Evolutionary conservation across 2,888 invertebrate genomes (phyloP).

Genomic region (Euproctis similis): DNA sequence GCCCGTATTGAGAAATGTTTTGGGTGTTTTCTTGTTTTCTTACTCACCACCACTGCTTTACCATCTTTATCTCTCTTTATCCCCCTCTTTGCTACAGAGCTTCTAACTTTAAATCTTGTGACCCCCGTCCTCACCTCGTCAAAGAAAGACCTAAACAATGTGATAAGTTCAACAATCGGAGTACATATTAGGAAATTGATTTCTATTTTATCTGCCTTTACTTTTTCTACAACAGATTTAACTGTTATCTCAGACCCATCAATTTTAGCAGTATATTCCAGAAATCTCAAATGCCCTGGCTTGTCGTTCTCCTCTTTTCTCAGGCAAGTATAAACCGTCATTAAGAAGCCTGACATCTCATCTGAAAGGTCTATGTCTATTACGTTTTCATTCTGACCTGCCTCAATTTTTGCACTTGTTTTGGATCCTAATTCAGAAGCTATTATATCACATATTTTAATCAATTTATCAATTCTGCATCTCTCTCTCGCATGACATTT

Average conservation of each 20-base stretch:
- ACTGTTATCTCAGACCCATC: not conserved
- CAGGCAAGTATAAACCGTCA: not conserved
- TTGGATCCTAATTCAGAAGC: not conserved
- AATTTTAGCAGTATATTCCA: not conserved
- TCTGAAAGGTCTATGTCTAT: not conserved
- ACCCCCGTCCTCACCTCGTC: slow-evolving; percentile 5
- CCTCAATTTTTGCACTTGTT: not conserved
- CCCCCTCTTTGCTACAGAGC: not conserved
- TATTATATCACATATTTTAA: not conserved
- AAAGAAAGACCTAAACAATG: not conserved
- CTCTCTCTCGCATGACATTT: not conserved
- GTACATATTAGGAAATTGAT: not conserved
- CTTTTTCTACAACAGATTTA: not conserved
- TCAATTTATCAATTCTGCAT: not conserved
- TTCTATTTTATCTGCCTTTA: not conserved
- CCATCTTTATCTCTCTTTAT: not conserved
- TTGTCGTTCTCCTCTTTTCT: not conserved
- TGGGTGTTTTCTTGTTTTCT: slow-evolving; percentile 1
- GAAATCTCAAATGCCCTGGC: not conserved
- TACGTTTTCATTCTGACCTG: not conserved
- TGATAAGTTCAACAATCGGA: not conserved
- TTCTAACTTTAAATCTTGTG: slow-evolving; percentile 1
- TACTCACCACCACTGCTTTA: too few relatives aligned
- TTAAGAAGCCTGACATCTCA: not conserved
- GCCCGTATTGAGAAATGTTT: slow-evolving; percentile 5